These are phyloP conservation scores for Phoxinus phoxinus DNA, from an alignment of 2,113 vertebrate species.

Conservation along the genomic window DNA sequence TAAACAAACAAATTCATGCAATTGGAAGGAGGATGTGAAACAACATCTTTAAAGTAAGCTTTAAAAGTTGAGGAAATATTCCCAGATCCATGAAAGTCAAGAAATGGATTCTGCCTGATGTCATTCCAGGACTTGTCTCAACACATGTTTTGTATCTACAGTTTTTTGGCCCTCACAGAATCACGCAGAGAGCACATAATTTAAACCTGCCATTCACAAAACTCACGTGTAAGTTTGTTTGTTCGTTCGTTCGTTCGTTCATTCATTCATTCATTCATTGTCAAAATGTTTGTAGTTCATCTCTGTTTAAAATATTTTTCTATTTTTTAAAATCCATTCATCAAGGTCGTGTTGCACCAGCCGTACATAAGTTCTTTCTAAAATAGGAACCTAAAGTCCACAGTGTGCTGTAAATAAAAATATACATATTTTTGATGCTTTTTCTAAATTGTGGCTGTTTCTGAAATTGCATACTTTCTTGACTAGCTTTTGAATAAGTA, in stretches of 20 bases:
- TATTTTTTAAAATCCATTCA: too few relatives aligned
- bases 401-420: too few relatives aligned
- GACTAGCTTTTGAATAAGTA: too few relatives aligned
- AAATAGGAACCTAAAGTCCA: too few relatives aligned
- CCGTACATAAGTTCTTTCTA: too few relatives aligned
- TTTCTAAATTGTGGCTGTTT: too few relatives aligned
- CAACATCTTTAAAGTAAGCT: not conserved
- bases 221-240: not conserved
- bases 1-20: not conserved
- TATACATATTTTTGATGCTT: too few relatives aligned
- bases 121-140: constrained; percentile 1
- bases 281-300: not conserved
- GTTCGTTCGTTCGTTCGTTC: not conserved
- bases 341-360: too few relatives aligned
- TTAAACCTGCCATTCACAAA: not conserved
- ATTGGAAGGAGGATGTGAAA: not conserved
- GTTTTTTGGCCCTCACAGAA: not conserved
- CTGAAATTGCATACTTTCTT: too few relatives aligned
- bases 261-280: not conserved
- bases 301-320: not conserved
- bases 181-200: not conserved
- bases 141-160: not conserved
- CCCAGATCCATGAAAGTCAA: not conserved
- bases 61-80: not conserved
- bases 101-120: not conserved